These are phyloP conservation scores for Campoletis sonorensis DNA, from an alignment of 1,140 invertebrate species.

Conservation along the genomic window DNA sequence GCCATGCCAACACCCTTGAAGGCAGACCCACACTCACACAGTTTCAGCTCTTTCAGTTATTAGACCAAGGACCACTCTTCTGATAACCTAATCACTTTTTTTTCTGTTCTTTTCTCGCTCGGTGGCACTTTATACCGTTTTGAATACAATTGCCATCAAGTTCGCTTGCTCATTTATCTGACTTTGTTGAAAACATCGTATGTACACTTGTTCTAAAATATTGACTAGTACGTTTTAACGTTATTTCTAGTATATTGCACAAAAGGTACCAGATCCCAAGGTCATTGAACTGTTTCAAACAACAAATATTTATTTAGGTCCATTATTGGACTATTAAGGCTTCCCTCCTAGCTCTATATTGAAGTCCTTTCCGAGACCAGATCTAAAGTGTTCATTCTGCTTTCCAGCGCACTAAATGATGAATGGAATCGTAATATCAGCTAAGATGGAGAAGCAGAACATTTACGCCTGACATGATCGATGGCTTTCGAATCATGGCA, in stretches of 20 bases:
- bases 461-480: too few relatives aligned
- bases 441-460: background rate
- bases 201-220: background rate
- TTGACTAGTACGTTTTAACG: too few relatives aligned
- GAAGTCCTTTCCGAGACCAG: background rate
- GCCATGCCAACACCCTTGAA: slow-evolving; percentile 16
- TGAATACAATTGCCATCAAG: background rate
- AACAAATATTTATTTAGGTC: background rate
- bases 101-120: too few relatives aligned
- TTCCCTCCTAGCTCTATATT: too few relatives aligned
- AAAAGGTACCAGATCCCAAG: too few relatives aligned
- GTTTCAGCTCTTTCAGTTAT: slow-evolving; percentile 12
- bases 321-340: background rate
- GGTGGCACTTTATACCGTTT: too few relatives aligned
- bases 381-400: background rate
- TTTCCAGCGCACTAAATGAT: slow-evolving; percentile 1
- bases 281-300: too few relatives aligned
- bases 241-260: too few relatives aligned
- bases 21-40: slow-evolving; percentile 13
- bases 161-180: background rate
- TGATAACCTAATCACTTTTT: slow-evolving; percentile 22
- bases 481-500: background rate
- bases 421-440: slow-evolving; percentile 2
- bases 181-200: slow-evolving; percentile 10
- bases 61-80: slow-evolving; percentile 28